Evolutionary conservation across 2,888 invertebrate genomes (phyloP).

Genomic region (Cetonia aurata): DNA sequence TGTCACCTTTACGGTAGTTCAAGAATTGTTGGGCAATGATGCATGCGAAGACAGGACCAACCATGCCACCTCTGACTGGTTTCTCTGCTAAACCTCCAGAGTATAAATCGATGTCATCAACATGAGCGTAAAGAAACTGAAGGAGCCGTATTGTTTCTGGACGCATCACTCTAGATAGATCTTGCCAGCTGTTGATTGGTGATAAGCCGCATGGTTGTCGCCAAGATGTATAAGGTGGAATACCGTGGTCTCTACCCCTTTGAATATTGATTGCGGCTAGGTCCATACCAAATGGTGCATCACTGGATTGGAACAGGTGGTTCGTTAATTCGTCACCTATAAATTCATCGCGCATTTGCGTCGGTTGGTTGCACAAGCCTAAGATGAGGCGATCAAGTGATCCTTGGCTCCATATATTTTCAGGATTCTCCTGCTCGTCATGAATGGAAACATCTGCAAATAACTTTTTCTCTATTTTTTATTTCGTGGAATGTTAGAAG

Average conservation of each 20-base stretch:
- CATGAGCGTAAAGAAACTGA: conserved; percentile 70
- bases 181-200: conserved; percentile 76
- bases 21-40: conserved; percentile 89
- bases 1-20: conserved; percentile 81
- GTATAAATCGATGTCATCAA: conserved; percentile 88
- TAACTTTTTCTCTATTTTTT: neutral
- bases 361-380: conserved; percentile 82
- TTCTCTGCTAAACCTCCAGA: conserved; percentile 86
- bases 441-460: conserved; percentile 82
- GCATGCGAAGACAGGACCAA: conserved; percentile 90
- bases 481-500: neutral
- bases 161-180: conserved; percentile 78
- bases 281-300: conserved; percentile 84
- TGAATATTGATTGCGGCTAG: conserved; percentile 91
- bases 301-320: conserved; percentile 82
- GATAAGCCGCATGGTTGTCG: conserved; percentile 83
- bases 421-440: conserved; percentile 79
- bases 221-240: conserved; percentile 85
- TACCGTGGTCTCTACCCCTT: conserved; percentile 87
- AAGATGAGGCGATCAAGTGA: conserved; percentile 84
- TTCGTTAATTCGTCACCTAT: conserved; percentile 85
- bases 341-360: conserved; percentile 85
- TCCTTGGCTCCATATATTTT: conserved; percentile 80
- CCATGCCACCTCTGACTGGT: conserved; percentile 82
- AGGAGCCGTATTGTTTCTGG: conserved; percentile 74